phyloP scores from a whole-genome alignment of 2,797 vertebrate species.

The Hippopotamyrus pictus region DNA sequence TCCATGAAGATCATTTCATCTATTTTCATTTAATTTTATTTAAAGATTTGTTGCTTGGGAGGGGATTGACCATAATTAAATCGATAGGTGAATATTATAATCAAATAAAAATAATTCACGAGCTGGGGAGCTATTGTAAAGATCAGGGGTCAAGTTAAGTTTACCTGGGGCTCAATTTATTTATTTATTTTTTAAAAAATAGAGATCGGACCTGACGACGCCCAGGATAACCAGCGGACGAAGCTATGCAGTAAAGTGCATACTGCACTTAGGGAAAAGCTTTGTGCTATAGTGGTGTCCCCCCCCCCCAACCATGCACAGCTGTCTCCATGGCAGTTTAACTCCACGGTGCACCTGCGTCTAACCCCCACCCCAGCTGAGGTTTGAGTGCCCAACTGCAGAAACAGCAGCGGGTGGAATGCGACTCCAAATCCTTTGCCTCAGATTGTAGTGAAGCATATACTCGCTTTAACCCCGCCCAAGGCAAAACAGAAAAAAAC shows the following conservation, averaged over 20 bases:
- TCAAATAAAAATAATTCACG: background rate
- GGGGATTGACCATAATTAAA: background rate
- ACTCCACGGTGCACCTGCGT: slow-evolving; percentile 12
- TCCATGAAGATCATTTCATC: background rate
- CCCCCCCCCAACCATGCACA: background rate
- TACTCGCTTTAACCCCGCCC: background rate
- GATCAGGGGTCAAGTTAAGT: background rate
- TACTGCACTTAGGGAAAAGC: background rate
- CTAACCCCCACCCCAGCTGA: background rate
- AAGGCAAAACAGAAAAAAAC: background rate
- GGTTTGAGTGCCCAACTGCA: background rate
- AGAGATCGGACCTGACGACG: background rate
- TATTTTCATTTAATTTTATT: background rate
- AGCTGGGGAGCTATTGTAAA: background rate
- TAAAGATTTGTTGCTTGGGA: background rate
- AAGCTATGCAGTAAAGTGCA: background rate
- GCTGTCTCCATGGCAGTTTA: slow-evolving; percentile 14
- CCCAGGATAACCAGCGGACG: background rate
- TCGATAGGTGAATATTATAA: background rate
- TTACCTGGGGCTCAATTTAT: background rate
- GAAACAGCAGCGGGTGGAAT: background rate
- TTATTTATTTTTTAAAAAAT: no score
- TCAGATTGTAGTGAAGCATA: background rate
- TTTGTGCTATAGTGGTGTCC: background rate
- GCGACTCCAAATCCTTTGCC: background rate